A percentile compares a stretch with the other conserved stretches of the same genome.
Conservation (phyloP, 1,140 invertebrate species). For the Cyclina sinensis region DNA sequence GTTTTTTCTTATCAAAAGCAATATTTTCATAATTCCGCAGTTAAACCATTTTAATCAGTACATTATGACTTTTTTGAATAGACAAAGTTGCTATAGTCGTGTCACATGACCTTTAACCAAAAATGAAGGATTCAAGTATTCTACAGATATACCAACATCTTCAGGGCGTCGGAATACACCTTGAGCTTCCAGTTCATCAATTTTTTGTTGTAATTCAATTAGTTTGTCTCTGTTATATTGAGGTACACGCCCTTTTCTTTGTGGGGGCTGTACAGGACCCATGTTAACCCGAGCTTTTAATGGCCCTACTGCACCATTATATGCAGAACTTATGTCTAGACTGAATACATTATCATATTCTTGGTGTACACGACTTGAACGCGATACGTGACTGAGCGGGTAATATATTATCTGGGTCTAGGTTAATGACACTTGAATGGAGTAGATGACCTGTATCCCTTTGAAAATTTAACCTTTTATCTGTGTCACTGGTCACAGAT, state of each 20-base stretch:
- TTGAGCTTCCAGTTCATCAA: conserved; percentile 48
- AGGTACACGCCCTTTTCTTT: conserved; percentile 67
- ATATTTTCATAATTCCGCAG: no score
- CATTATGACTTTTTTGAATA: no score
- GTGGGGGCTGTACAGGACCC: conserved; percentile 68
- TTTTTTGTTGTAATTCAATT: conserved; percentile 47
- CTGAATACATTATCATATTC: conserved; percentile 50
- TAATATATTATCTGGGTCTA: conserved; percentile 45
- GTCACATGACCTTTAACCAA: no score
- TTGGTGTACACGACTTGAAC: neutral
- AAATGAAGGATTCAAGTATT: no score
- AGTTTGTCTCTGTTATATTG: conserved; percentile 57
- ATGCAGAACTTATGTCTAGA: neutral
- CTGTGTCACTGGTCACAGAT: neutral
- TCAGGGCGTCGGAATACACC: conserved; percentile 68
- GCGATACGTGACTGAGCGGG: neutral
- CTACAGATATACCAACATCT: conserved; percentile 48
- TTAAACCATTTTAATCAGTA: no score
- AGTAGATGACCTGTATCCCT: no score
- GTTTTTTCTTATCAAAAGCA: no score
- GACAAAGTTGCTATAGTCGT: no score
- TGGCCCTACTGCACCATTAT: conserved; percentile 54
- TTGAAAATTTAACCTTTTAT: no score
- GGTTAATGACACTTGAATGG: conserved; percentile 3
- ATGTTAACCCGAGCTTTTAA: conserved; percentile 63